A percentile compares a stretch with the other conserved stretches of the same genome.
phyloP scores from a whole-genome alignment of 2,888 invertebrate genomes.

The Agrotis puta region DNA sequence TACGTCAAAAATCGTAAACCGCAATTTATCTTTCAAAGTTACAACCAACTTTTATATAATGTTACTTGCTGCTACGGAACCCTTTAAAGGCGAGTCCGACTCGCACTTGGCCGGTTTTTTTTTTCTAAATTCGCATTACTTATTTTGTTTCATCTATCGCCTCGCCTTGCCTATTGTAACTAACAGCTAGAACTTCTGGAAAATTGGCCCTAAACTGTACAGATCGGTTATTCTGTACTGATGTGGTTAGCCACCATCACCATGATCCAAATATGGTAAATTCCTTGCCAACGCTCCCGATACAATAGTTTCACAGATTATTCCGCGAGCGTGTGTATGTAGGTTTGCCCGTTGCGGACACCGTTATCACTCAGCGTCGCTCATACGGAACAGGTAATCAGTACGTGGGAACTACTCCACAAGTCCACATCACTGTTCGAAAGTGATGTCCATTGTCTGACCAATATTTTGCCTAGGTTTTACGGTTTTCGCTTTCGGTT shows the following conservation, averaged over 20 bases:
- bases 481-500: conserved; percentile 60
- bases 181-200: not conserved
- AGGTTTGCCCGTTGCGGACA: conserved; percentile 67
- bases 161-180: not conserved
- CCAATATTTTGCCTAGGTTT: conserved; percentile 44
- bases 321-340: conserved; percentile 63
- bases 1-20: no score
- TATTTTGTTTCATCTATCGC: not conserved
- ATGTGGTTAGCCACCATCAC: not conserved
- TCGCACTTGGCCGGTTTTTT: no score
- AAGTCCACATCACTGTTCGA: conserved; percentile 62
- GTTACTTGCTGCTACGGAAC: no score
- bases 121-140: not conserved
- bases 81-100: no score
- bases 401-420: conserved; percentile 78
- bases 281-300: conserved; percentile 27
- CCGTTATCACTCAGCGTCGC: conserved; percentile 64
- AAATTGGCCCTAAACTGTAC: not conserved
- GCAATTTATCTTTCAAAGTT: no score
- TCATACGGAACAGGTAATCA: conserved; percentile 69
- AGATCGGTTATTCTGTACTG: not conserved
- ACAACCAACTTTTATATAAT: no score
- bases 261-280: conserved; percentile 13
- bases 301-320: conserved; percentile 51
- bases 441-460: conserved; percentile 58